phyloP scores from a whole-genome alignment of 30 jellyfish, hydroid and myxozoan species.

The Aurelia sp. region DNA sequence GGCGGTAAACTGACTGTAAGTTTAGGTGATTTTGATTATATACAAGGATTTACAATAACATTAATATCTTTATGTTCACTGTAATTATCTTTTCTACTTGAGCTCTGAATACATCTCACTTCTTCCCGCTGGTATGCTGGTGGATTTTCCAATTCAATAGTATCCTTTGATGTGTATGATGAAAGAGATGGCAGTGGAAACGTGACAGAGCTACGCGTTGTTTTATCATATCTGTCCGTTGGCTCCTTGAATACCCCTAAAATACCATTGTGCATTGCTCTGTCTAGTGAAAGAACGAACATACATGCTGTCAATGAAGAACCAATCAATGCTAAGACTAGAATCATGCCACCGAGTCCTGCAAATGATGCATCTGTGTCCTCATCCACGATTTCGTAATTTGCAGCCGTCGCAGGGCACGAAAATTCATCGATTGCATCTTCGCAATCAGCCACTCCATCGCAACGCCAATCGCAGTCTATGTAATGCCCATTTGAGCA shows the following conservation, averaged over 20 bases:
- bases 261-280: not conserved
- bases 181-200: not conserved
- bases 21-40: too few relatives aligned
- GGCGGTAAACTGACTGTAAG: too few relatives aligned
- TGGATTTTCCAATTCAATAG: not conserved
- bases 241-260: not conserved
- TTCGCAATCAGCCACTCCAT: conserved; percentile 85
- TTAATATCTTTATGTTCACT: too few relatives aligned
- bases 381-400: conserved; percentile 1
- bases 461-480: conserved; percentile 77
- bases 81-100: too few relatives aligned
- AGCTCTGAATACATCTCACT: too few relatives aligned
- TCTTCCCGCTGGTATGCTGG: not conserved
- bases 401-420: conserved; percentile 30
- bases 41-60: too few relatives aligned
- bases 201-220: not conserved
- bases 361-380: not conserved
- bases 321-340: conserved; percentile 16
- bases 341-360: not conserved
- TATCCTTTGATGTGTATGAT: not conserved
- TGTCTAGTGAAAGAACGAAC: conserved; percentile 9
- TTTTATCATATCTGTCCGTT: not conserved
- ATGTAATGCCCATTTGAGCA: conserved; percentile 85
- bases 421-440: conserved; percentile 70
- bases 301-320: conserved; percentile 8